phyloP scores from a whole-genome alignment of 92 coral and sea anemone species.

The Ricordea florida region DNA sequence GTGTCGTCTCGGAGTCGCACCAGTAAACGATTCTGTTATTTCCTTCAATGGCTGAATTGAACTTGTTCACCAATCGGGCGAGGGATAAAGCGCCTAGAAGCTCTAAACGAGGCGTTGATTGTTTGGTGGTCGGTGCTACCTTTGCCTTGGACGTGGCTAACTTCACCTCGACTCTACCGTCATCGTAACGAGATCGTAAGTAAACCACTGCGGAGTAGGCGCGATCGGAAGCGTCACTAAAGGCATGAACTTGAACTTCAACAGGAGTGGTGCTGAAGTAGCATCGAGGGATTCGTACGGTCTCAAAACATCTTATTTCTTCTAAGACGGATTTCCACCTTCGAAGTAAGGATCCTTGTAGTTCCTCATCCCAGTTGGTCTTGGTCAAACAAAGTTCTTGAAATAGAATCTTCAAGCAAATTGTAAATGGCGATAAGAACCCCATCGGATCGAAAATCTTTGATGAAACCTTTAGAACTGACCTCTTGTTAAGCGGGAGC shows the following conservation, averaged over 20 bases:
- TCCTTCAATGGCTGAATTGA: constrained; percentile 16
- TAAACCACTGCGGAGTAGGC: constrained; percentile 36
- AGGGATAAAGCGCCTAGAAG: constrained; percentile 39
- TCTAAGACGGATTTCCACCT: constrained; percentile 43
- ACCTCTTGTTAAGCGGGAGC: constrained; percentile 70
- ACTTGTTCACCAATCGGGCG: constrained; percentile 45
- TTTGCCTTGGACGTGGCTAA: constrained; percentile 18
- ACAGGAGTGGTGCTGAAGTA: constrained; percentile 19
- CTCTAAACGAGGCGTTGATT: constrained; percentile 28
- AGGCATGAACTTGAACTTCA: constrained; percentile 16
- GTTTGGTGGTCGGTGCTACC: constrained; percentile 5
- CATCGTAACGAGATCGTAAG: constrained; percentile 18
- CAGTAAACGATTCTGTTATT: constrained; percentile 28
- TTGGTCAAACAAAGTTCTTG: constrained; percentile 66
- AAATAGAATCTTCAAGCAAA: constrained; percentile 64
- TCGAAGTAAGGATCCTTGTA: constrained; percentile 34
- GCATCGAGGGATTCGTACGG: constrained; percentile 55
- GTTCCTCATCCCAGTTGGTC: constrained; percentile 57
- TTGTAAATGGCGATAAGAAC: constrained; percentile 52
- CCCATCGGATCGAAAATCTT: constrained; percentile 79
- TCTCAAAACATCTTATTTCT: constrained; percentile 31
- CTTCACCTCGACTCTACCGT: constrained; percentile 22
- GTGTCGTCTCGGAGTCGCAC: constrained; percentile 41
- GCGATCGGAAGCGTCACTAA: constrained; percentile 6
- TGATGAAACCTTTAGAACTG: constrained; percentile 63